These are phyloP conservation scores for Caenorhabditis parvicauda DNA, from an alignment of 2,888 invertebrate genomes.

Conservation along the genomic window DNA sequence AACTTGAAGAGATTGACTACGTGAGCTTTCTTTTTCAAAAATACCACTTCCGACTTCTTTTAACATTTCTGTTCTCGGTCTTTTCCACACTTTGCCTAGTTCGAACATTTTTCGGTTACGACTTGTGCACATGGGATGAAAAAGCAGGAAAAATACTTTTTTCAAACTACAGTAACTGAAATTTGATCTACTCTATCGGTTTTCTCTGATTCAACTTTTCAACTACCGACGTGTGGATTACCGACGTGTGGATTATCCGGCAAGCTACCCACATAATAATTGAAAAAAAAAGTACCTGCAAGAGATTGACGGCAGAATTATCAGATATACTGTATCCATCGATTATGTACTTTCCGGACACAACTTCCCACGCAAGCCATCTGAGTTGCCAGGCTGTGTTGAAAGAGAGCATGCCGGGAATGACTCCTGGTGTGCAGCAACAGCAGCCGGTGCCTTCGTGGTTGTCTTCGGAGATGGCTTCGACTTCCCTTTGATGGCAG, in stretches of 20 bases:
- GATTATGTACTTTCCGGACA: conserved; percentile 89
- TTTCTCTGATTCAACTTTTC: neutral
- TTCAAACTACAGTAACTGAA: too few relatives aligned
- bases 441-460: conserved; percentile 91
- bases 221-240: too few relatives aligned
- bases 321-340: conserved; percentile 98
- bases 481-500: conserved; percentile 96
- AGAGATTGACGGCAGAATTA: conserved; percentile 91
- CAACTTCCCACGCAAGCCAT: conserved; percentile 69
- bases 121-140: too few relatives aligned
- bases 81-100: too few relatives aligned
- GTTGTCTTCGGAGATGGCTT: conserved; percentile 95
- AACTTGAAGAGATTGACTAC: too few relatives aligned
- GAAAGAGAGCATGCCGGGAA: conserved; percentile 83
- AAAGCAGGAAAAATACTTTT: too few relatives aligned
- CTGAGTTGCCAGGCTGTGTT: conserved; percentile 96
- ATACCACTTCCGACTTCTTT: too few relatives aligned
- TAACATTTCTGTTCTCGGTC: too few relatives aligned
- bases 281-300: conserved; percentile 70
- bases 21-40: too few relatives aligned
- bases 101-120: too few relatives aligned
- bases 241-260: neutral
- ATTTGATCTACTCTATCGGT: neutral
- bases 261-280: neutral
- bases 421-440: conserved; percentile 77